phyloP scores from a whole-genome alignment of 2,113 vertebrate genomes.

The Muntiacus reevesi region DNA sequence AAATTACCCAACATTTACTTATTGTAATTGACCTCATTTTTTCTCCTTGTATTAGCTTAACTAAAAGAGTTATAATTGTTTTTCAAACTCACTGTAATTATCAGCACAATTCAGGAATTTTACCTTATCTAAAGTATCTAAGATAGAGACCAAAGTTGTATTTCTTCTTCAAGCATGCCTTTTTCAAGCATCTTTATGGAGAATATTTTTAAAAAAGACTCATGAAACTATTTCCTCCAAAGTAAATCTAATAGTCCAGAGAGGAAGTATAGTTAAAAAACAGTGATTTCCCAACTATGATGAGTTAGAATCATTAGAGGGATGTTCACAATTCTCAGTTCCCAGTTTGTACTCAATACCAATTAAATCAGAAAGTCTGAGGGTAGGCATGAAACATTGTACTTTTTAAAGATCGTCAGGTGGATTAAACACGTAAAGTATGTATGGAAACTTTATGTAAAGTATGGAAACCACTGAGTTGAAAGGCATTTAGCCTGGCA shows the following conservation, averaged over 20 bases:
- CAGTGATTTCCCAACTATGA: not conserved
- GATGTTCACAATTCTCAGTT: not conserved
- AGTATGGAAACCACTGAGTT: not conserved
- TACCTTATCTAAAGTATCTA: not conserved
- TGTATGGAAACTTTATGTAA: not conserved
- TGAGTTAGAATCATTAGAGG: not conserved
- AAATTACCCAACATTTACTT: not conserved
- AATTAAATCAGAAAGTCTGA: not conserved
- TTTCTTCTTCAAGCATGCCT: not conserved
- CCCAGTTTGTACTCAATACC: not conserved
- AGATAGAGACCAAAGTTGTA: not conserved
- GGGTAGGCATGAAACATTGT: not conserved
- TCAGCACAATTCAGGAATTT: not conserved
- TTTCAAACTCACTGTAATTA: not conserved
- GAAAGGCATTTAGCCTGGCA: not conserved
- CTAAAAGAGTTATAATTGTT: not conserved
- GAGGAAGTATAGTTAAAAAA: not conserved
- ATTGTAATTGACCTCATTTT: not conserved
- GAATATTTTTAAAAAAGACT: not conserved
- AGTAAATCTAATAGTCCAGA: not conserved
- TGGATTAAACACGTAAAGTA: not conserved
- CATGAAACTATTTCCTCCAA: not conserved
- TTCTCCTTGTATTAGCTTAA: not conserved
- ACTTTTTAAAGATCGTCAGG: not conserved
- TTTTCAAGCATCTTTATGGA: not conserved